Evolutionary conservation across 2,113 vertebrate species (phyloP), one percentile per base, ranked within the genome.

Genomic region (Thalassoma bifasciatum): DNA sequence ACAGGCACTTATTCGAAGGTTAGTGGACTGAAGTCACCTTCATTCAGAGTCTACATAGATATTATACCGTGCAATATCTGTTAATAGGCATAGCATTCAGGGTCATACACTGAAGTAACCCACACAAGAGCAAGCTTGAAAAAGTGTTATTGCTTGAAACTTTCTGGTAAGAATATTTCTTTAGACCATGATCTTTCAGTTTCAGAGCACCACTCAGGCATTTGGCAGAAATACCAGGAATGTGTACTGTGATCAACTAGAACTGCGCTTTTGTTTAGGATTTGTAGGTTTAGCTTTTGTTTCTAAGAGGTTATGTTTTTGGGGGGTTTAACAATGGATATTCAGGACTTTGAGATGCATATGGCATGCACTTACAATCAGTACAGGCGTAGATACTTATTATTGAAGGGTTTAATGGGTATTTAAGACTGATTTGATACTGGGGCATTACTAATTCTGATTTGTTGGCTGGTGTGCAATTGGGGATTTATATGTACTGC

Each of bases 1-100:
- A 96, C 95, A 95, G 93, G 64, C 90, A 93, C 86, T 93, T 95
- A 61, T 94, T 92, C 95, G 94, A 98, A 96, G 97, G 97, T 99
- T 36, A 90, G 92, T 88, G 52, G 44, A 4, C 57, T 64, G 44
- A 5, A 16, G 8, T 61, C 57, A 36, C 30, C 37, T 68, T 42
- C n/a, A 17, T 63, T 16, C 72, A 7, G 30, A 7, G 26, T 70
- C 23, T 12, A 26, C 44, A 10, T 22, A 2, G 46, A 13, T 19
- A 10, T 21, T 26, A 16, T 8, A 49, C 10, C 1, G 13, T 1
- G 14, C 8, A 26, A 5, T 13, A 42, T 38, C 36, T 36, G 26
- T 62, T 56, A 21, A 26, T 44, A 3, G 16, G 42, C 9, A 30
- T 30, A 30, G 19, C 47, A 10, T 53, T n/a, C 10, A 37, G 2